Base-by-base conservation (phyloP, 2,113 vertebrate genomes). In the Phalacrocorax aristotelis region DNA sequence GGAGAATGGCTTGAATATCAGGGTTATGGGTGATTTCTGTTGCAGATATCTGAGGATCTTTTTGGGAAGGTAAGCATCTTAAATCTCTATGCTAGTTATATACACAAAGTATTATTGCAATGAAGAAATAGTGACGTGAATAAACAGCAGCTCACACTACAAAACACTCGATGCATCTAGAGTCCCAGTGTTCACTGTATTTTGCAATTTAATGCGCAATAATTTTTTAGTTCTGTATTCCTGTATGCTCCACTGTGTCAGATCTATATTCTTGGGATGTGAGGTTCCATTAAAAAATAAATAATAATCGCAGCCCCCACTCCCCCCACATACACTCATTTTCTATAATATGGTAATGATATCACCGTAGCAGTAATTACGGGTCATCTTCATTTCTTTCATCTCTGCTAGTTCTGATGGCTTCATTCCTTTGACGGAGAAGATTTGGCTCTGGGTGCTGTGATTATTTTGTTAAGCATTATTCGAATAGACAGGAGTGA, bases 401-500 rank as follows among this genome's bases (percentile, higher is more conserved):
- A 98, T 98, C 98, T 98, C 97, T 96, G 98, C 98, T 98, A 97
- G 97, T 99, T 99, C 98, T 98, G 98, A 98, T 98, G 98, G 98
- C 98, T 99, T 98, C 98, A 98, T 98, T 99, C 98, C 98, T 98
- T 98, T 98, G 98, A 98, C 96, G 93, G 97, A 97, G 96, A 97
- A 98, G 97, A 98, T 98, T 97, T 98, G 97, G 96, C 98, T 98
- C 97, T 97, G 97, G 97, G 95, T 97, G 97, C 97, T 97, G 96
- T 98, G 98, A 99, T 99, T 99, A 99, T 99, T 99, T 99, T 99
- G 99, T 99, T 99, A 99, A 98, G 98, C 97, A 95, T 99, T 99
- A 99, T 99, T 99, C 98, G 98, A 99, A 99, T 98, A 98, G 99
- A 99, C 99, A 99, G 99, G 98, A 98, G 98, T 98, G 98, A 98